Evolutionary conservation across 2,888 invertebrate species (phyloP), one percentile per base, ranked within the genome.

Genomic region (Listrodromus nycthemerus): DNA sequence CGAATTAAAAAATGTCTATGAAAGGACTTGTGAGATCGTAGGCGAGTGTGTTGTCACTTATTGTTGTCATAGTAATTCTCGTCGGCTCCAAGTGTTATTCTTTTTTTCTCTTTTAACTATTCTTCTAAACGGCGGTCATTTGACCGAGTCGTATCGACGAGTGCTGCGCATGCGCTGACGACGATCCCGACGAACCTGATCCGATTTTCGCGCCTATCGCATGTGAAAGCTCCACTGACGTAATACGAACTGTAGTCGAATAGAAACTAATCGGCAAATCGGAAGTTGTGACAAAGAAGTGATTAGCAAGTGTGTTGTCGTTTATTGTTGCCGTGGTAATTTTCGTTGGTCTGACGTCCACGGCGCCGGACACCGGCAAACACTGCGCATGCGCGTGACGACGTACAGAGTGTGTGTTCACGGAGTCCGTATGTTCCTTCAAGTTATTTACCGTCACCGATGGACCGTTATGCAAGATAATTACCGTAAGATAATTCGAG

Each of bases 241-340:
- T 78, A 24, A 83, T 85, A 97, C 93, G 98, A 98, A 95, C 94
- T 98, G 55, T n/a, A n/a, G n/a, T 24, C 55, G 21, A 1, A 13
- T 24, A 55, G 19, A 2, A 19, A 55, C 13, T 21, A 10, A 55
- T 55, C 10, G 21, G 21, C 10, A 33, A 69, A 69, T 69, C 52
- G 10, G 96, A 96, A 94, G 98, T 96, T 73, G 95, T 98, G 92
- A 96, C 1, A 58, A 1, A 97, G 8, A 41, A 37, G 24, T 21
- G 1, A 58, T 24, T 7, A 16, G 10, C 30, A 37, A 50, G 41
- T 66, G 45, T 80, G 79, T 79, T 79, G 41, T 79, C 58, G 50
- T 73, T 74, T 67, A 73, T 73, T 19, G 73, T 80, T 37, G 80
- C 66, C 80, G 73, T 73, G 48, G 80, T 73, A 74, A 74, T 74